These are phyloP conservation scores for Pristionchus pacificus DNA, from an alignment of 1,140 invertebrate species.

Conservation along the genomic window DNA sequence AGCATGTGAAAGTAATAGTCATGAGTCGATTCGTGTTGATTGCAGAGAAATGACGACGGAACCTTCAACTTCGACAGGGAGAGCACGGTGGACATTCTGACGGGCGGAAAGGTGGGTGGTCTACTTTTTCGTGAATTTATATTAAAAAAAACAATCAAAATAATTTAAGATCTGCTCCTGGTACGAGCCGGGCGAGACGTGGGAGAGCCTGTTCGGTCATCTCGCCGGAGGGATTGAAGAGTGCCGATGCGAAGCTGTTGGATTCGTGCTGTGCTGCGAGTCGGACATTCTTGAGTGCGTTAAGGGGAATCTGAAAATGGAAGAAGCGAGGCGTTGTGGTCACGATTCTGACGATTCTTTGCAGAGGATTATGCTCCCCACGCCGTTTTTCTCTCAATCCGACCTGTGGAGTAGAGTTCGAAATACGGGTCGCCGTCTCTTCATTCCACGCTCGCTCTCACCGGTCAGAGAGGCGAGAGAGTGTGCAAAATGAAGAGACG, in stretches of 20 bases:
- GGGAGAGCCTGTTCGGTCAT: conserved; percentile 80
- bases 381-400: too few relatives aligned
- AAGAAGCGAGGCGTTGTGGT: too few relatives aligned
- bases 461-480: too few relatives aligned
- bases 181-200: conserved; percentile 80
- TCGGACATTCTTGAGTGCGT: conserved; percentile 71
- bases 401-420: too few relatives aligned
- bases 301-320: not conserved
- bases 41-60: conserved; percentile 68
- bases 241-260: conserved; percentile 88
- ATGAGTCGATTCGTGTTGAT: too few relatives aligned
- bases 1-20: too few relatives aligned
- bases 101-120: conserved; percentile 61
- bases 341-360: too few relatives aligned
- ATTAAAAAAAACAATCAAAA: too few relatives aligned
- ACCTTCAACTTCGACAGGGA: conserved; percentile 76
- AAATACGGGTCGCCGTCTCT: too few relatives aligned
- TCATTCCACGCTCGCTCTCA: too few relatives aligned
- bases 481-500: too few relatives aligned
- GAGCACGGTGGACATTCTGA: conserved; percentile 74
- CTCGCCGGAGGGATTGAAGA: conserved; percentile 86
- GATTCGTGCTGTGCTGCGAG: conserved; percentile 75
- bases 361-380: too few relatives aligned
- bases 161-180: conserved; percentile 58
- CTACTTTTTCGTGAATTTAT: not conserved